Evolutionary conservation across 2,888 invertebrate genomes (phyloP).

Genomic region (Parochlus steinenii): DNA sequence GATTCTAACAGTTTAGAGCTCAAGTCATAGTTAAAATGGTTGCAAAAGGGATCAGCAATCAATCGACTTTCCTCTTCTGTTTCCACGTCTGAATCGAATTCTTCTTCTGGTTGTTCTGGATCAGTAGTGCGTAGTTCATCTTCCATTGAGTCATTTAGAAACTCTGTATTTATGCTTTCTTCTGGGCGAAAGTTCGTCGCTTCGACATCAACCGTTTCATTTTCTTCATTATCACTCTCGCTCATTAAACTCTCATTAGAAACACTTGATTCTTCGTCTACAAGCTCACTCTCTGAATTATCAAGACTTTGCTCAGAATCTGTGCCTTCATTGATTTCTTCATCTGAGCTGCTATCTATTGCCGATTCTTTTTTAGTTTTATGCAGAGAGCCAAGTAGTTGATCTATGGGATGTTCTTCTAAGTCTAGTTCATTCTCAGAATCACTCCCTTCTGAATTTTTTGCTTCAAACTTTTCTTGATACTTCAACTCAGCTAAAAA

Average conservation of each 20-base stretch:
- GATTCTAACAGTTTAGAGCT: slow-evolving; percentile 42
- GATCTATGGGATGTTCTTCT: slow-evolving; percentile 8
- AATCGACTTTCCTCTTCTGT: slow-evolving; percentile 12
- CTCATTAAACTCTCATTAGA: too few relatives aligned
- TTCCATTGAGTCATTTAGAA: slow-evolving; percentile 12
- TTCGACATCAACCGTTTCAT: slow-evolving; percentile 14
- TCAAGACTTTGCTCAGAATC: slow-evolving; percentile 13
- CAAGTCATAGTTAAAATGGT: slow-evolving; percentile 51
- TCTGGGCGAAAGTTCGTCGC: slow-evolving; percentile 18
- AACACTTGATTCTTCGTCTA: slow-evolving; percentile 13
- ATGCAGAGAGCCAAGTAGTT: slow-evolving; percentile 13
- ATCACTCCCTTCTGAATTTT: slow-evolving; percentile 15
- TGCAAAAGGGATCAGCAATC: slow-evolving; percentile 44
- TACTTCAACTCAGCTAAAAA: slow-evolving; percentile 9
- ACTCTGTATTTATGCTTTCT: slow-evolving; percentile 16
- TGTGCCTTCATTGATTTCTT: slow-evolving; percentile 10
- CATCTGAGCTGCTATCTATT: slow-evolving; percentile 2
- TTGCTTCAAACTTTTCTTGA: background rate
- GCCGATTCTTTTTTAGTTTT: slow-evolving; percentile 15
- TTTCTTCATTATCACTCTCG: slow-evolving; percentile 7
- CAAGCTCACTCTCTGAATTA: slow-evolving; percentile 13
- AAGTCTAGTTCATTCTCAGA: slow-evolving; percentile 3
- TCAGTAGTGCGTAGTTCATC: slow-evolving; percentile 13
- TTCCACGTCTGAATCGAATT: slow-evolving; percentile 14
- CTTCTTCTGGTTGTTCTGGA: slow-evolving; percentile 16